Evolutionary conservation across 1,140 invertebrate genomes (phyloP).

Genomic region (Pantala flavescens): DNA sequence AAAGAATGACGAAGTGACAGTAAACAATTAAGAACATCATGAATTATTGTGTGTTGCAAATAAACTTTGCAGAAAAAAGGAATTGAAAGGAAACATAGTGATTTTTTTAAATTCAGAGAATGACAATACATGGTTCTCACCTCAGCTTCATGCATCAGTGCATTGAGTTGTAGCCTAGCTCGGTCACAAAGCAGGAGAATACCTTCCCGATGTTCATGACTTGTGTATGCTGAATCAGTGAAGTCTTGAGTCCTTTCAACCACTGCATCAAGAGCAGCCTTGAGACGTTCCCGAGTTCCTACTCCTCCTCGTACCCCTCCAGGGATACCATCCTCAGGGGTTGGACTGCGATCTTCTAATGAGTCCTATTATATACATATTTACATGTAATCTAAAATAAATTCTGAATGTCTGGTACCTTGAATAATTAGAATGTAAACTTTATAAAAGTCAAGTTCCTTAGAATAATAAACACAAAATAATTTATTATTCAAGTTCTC

Average conservation of each 20-base stretch:
- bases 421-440: no score
- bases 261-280: conserved; percentile 73
- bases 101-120: no score
- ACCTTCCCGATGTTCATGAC: conserved; percentile 91
- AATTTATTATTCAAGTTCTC: no score
- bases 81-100: no score
- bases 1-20: no score
- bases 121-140: not conserved
- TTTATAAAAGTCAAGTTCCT: no score
- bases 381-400: no score
- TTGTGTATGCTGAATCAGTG: conserved; percentile 97
- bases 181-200: conserved; percentile 84
- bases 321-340: not conserved
- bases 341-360: not conserved
- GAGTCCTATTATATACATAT: not conserved
- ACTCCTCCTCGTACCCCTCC: conserved; percentile 36
- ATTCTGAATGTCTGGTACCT: no score
- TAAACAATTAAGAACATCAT: no score
- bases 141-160: conserved; percentile 51
- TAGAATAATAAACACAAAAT: no score
- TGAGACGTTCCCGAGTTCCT: conserved; percentile 55
- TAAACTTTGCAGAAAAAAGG: no score
- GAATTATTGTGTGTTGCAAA: no score
- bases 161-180: conserved; percentile 73
- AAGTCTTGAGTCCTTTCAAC: conserved; percentile 96